Percentiles rank a stretch among this genome's conserved stretches.
Conservation (phyloP, 2,797 vertebrate species). For the Acrossocheilus fasciatus region DNA sequence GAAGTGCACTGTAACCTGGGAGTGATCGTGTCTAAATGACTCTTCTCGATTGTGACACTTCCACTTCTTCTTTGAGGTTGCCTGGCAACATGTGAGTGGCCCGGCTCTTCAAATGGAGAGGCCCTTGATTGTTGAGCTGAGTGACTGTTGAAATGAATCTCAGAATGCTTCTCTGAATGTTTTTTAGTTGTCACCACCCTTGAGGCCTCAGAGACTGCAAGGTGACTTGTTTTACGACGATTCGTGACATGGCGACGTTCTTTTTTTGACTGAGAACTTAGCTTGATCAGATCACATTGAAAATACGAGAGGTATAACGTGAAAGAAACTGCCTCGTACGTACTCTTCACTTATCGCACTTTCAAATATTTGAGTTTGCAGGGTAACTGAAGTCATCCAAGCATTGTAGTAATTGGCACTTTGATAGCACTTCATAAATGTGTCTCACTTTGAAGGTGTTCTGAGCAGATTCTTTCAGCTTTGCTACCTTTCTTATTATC, state of each 20-base stretch:
- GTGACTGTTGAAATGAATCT: conserved; percentile 63
- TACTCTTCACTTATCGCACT: conserved; percentile 21
- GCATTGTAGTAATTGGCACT: conserved; percentile 48
- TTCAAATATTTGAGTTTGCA: conserved; percentile 26
- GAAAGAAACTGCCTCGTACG: background rate
- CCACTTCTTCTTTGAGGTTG: conserved; percentile 62
- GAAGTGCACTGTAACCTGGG: conserved; percentile 57
- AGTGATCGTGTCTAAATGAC: conserved; percentile 58
- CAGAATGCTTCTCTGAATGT: conserved; percentile 37
- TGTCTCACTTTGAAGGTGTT: conserved; percentile 57
- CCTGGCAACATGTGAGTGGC: conserved; percentile 65
- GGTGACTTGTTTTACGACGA: conserved; percentile 47
- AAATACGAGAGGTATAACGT: background rate
- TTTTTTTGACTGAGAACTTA: background rate
- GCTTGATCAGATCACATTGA: background rate
- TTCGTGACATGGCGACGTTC: conserved; percentile 41
- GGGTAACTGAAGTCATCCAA: conserved; percentile 17
- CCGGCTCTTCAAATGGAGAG: conserved; percentile 63
- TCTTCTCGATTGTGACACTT: conserved; percentile 59
- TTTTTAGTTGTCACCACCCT: conserved; percentile 39
- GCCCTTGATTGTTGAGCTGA: conserved; percentile 62
- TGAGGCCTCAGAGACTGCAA: conserved; percentile 32
- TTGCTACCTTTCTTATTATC: conserved; percentile 52
- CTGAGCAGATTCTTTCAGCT: conserved; percentile 31
- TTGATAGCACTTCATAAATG: conserved; percentile 61